Percentiles rank a stretch among this genome's conserved stretches.
phyloP scores from a whole-genome alignment of 2,797 vertebrate genomes.

The Steatocranus sp. region DNA sequence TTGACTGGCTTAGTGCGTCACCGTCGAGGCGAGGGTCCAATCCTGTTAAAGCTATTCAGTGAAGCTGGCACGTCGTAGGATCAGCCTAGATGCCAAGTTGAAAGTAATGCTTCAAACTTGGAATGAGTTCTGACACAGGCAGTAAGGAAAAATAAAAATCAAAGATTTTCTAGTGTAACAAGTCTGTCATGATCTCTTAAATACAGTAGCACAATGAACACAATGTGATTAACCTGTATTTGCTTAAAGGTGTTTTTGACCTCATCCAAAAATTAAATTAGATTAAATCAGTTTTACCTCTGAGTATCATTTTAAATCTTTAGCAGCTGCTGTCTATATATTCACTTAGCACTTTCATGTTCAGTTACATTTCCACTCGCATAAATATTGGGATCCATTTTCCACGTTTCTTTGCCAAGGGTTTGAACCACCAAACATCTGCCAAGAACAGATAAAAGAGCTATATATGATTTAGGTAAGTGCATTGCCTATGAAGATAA shows the following conservation, averaged over 20 bases:
- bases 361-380: not conserved
- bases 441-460: not conserved
- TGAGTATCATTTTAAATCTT: not conserved
- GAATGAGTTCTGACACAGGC: conserved; percentile 3
- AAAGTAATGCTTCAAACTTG: conserved; percentile 41
- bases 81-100: conserved; percentile 20
- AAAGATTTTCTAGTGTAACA: not conserved
- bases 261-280: not conserved
- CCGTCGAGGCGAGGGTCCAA: conserved; percentile 41
- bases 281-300: not conserved
- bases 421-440: not conserved
- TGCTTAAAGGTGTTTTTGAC: conserved; percentile 4
- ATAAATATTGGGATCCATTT: not conserved
- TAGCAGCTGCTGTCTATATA: not conserved
- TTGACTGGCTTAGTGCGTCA: conserved; percentile 50
- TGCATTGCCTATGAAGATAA: not conserved
- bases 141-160: not conserved
- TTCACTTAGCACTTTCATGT: not conserved
- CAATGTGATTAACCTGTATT: conserved; percentile 12
- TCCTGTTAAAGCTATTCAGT: conserved; percentile 48
- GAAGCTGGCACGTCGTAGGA: conserved; percentile 31
- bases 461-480: not conserved
- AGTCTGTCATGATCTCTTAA: not conserved
- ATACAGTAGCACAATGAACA: not conserved
- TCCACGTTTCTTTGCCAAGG: not conserved